Evolutionary conservation across 2,797 vertebrate species (phyloP).

Genomic region (Chelmon rostratus): DNA sequence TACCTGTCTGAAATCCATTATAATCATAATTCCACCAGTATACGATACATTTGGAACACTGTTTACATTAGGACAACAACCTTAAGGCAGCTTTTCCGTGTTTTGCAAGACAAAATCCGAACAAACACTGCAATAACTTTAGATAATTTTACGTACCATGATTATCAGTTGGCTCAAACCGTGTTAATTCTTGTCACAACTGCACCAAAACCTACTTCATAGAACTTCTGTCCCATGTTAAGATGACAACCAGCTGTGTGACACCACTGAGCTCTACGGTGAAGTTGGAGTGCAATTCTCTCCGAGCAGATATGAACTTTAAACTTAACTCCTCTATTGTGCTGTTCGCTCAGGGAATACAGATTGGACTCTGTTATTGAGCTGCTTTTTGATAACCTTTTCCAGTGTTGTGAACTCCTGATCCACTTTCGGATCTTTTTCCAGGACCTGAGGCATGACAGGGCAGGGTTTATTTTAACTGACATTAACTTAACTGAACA

Average conservation of each 20-base stretch:
- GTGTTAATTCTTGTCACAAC: slow-evolving; percentile 14
- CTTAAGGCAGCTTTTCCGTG: not conserved
- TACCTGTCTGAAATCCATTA: not conserved
- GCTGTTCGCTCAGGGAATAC: slow-evolving; percentile 27
- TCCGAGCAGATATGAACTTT: slow-evolving; percentile 67
- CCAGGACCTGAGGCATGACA: not conserved
- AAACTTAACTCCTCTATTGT: slow-evolving; percentile 44
- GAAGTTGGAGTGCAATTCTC: slow-evolving; percentile 18
- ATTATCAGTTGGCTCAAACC: slow-evolving; percentile 17
- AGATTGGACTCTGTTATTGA: slow-evolving; percentile 17
- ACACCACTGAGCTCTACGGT: slow-evolving; percentile 19
- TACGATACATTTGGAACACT: not conserved
- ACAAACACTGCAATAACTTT: not conserved
- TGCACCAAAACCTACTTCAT: not conserved
- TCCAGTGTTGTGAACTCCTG: slow-evolving; percentile 14
- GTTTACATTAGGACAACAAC: not conserved
- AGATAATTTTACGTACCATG: slow-evolving; percentile 39
- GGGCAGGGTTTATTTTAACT: not conserved
- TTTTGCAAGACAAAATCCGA: not conserved
- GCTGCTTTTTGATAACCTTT: slow-evolving; percentile 41
- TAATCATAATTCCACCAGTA: not conserved
- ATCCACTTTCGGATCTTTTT: slow-evolving; percentile 25
- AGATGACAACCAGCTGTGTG: slow-evolving; percentile 30
- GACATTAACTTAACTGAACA: not conserved
- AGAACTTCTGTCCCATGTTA: not conserved